Base-by-base conservation (phyloP, 2,113 vertebrate species). In the Helogale parvula region DNA sequence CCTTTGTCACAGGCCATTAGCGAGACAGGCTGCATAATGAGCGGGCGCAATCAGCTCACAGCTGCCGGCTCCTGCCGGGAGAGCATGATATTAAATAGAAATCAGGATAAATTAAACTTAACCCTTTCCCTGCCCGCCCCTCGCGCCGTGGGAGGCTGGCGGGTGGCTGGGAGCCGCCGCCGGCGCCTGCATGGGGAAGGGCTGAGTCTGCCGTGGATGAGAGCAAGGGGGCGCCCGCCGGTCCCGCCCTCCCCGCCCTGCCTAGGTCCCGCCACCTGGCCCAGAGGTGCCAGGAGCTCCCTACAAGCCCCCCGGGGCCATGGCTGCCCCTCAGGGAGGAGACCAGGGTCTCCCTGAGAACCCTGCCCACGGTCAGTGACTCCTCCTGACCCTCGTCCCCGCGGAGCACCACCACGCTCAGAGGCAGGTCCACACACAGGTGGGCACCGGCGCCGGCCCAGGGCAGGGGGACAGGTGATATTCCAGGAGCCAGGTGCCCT, bases 1-100 rank as follows among this genome's bases (percentile, higher is more conserved):
- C 99, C 98, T 99, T 99, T 99, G 99, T 99, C 99, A 99, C 99
- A 99, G 99, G 99, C 99, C 99, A 99, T 99, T 99, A 99, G 99
- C 98, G 98, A 98, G 98, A 99, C 98, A 98, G 99, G 98, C 99
- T 99, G 99, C 98, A 98, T 99, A 99, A 99, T 99, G 99, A 99
- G 99, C 98, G 98, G 96, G 93, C 68, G 99, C 99, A 99, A 99
- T 99, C 99, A 99, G 99, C 99, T 99, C 99, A 98, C 99, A 99
- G 99, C 98, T 99, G 99, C 99, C 5, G 96, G 97, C 98, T 98
- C 98, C 99, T 98, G 96, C 97, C 47, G 98, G 98, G 98, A 98
- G 98, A 98, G 98, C 98, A 96, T 98, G 98, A 98, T 98, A 98
- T 98, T 98, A 98, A 98, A 98, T 98, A 98, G 98, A 98, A 99